These are phyloP conservation scores for Cladopsammia gracilis DNA, from an alignment of 64 coral and sea anemone species.

Conservation along the genomic window DNA sequence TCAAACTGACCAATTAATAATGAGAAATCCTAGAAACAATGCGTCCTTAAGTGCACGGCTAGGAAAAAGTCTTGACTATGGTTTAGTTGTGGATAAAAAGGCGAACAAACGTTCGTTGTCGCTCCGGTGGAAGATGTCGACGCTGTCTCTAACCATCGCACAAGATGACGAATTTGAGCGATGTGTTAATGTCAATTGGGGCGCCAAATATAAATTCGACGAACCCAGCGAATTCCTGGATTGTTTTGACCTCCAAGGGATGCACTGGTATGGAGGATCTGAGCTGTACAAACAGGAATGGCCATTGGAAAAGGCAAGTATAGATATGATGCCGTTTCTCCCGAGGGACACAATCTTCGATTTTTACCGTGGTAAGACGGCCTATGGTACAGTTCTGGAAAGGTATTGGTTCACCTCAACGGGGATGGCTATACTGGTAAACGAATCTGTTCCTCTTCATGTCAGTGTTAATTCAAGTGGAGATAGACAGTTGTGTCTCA, in stretches of 20 bases:
- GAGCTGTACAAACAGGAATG: slow-evolving; percentile 77
- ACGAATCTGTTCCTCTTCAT: slow-evolving; percentile 75
- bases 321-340: slow-evolving; percentile 70
- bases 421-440: slow-evolving; percentile 78
- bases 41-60: too few relatives aligned
- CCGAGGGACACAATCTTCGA: slow-evolving; percentile 67
- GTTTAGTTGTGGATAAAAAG: too few relatives aligned
- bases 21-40: too few relatives aligned
- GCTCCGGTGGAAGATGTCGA: too few relatives aligned
- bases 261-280: slow-evolving; percentile 82
- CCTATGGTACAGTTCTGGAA: slow-evolving; percentile 78
- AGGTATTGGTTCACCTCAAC: slow-evolving; percentile 84
- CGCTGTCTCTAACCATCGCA: too few relatives aligned
- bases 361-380: neutral
- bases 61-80: too few relatives aligned
- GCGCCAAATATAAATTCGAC: too few relatives aligned
- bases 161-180: too few relatives aligned
- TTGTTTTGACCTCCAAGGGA: slow-evolving; percentile 53
- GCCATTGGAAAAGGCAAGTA: slow-evolving; percentile 78
- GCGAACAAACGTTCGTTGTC: too few relatives aligned
- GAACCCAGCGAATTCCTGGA: slow-evolving; percentile 32
- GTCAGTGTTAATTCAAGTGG: slow-evolving; percentile 64
- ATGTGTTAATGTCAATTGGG: too few relatives aligned
- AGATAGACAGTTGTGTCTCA: slow-evolving; percentile 60
- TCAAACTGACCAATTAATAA: too few relatives aligned